These are phyloP conservation scores for Apamea anceps DNA, from an alignment of 2,888 invertebrate species.

Conservation along the genomic window DNA sequence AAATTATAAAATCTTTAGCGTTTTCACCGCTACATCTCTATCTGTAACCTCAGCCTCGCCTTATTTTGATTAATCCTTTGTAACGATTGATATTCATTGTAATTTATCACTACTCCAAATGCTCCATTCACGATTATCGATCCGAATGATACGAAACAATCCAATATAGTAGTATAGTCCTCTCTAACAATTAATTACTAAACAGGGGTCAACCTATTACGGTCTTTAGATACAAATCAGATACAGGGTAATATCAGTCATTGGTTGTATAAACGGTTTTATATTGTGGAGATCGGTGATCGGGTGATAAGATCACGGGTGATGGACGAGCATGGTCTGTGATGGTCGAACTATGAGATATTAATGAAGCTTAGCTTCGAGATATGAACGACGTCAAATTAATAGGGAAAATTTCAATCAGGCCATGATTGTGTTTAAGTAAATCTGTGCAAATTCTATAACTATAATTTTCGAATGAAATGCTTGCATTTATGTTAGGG, in stretches of 20 bases:
- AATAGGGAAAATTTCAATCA: constrained; percentile 55
- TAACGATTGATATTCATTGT: constrained; percentile 86
- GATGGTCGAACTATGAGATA: constrained; percentile 78
- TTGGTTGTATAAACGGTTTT: constrained; percentile 87
- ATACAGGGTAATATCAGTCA: constrained; percentile 85
- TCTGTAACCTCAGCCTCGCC: constrained; percentile 69
- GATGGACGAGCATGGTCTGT: constrained; percentile 84
- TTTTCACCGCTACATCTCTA: constrained; percentile 28
- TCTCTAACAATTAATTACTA: constrained; percentile 56
- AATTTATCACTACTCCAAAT: constrained; percentile 85
- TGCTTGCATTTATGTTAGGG: neutral
- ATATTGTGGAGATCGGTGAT: constrained; percentile 87
- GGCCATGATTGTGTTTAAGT: constrained; percentile 22
- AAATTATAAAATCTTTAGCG: neutral
- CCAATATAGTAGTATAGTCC: constrained; percentile 72
- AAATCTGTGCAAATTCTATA: constrained; percentile 5
- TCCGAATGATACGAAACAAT: constrained; percentile 76
- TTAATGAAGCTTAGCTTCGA: constrained; percentile 73
- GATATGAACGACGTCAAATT: constrained; percentile 65
- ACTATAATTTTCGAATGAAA: neutral
- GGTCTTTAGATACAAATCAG: constrained; percentile 82
- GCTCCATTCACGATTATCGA: constrained; percentile 86
- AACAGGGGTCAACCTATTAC: constrained; percentile 71
- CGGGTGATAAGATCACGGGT: constrained; percentile 83
- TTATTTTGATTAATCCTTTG: constrained; percentile 86